These are phyloP conservation scores for Encarsia formosa DNA, from an alignment of 2,888 invertebrate genomes.

Conservation along the genomic window DNA sequence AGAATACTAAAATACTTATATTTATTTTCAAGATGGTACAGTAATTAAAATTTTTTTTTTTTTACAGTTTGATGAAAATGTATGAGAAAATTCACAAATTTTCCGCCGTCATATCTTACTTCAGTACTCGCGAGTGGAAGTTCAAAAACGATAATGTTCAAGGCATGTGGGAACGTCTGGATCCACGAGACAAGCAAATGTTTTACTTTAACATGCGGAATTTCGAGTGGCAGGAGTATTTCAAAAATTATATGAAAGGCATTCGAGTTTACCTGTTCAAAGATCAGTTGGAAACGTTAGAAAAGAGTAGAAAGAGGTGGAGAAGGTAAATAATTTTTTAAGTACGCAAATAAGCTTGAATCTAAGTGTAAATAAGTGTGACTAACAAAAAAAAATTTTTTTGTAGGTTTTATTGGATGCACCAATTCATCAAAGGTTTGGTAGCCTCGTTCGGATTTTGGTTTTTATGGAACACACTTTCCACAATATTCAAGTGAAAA, in stretches of 20 bases:
- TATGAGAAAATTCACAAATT: conserved; percentile 79
- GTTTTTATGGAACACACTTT: conserved; percentile 50
- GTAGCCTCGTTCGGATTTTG: conserved; percentile 46
- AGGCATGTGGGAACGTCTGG: conserved; percentile 58
- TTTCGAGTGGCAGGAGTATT: conserved; percentile 70
- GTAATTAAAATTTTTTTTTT: conserved; percentile 2
- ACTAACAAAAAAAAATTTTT: background rate
- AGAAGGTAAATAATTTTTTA: conserved; percentile 53
- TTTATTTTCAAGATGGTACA: background rate
- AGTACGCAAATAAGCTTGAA: background rate
- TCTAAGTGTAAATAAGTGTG: background rate
- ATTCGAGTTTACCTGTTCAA: conserved; percentile 73
- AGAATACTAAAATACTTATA: background rate
- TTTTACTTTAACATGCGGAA: conserved; percentile 71
- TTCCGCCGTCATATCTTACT: conserved; percentile 68
- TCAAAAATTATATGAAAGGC: conserved; percentile 68
- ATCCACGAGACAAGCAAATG: conserved; percentile 53
- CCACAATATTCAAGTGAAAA: conserved; percentile 36
- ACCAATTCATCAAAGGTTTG: conserved; percentile 52
- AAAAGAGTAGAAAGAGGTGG: conserved; percentile 59
- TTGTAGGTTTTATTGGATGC: conserved; percentile 57
- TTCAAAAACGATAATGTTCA: conserved; percentile 65
- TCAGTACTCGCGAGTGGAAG: conserved; percentile 68
- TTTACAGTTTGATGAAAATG: conserved; percentile 67
- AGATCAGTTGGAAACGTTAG: conserved; percentile 67